A percentile compares a stretch with the other conserved stretches of the same genome.
phyloP scores from a whole-genome alignment of 1,140 invertebrate species.

The Drosophila nigrodunni region DNA sequence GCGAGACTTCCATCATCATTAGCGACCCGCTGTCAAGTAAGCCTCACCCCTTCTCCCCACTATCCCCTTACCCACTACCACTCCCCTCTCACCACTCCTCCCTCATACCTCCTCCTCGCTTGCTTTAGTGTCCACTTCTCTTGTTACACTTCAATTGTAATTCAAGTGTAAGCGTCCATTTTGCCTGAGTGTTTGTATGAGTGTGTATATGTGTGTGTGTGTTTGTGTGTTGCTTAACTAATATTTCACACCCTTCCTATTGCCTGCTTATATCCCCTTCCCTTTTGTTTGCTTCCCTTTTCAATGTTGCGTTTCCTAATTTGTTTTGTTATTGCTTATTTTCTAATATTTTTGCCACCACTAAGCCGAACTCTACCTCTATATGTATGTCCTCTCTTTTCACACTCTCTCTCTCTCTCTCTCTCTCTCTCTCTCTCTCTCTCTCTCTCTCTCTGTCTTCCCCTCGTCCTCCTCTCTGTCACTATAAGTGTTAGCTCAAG shows the following conservation, averaged over 20 bases:
- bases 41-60: too few relatives aligned
- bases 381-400: too few relatives aligned
- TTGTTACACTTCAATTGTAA: slow-evolving; percentile 74
- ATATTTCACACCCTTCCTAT: slow-evolving; percentile 47
- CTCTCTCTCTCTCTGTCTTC: not conserved
- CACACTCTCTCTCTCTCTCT: not conserved
- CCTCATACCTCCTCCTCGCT: not conserved
- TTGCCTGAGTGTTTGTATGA: slow-evolving; percentile 26
- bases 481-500: slow-evolving; percentile 13
- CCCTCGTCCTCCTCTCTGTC: not conserved
- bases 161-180: slow-evolving; percentile 70
- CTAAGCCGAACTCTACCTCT: slow-evolving; percentile 7
- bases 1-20: slow-evolving; percentile 76
- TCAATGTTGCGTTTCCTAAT: slow-evolving; percentile 22
- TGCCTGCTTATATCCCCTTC: not conserved
- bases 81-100: not conserved
- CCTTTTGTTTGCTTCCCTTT: slow-evolving; percentile 17
- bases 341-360: slow-evolving; percentile 60
- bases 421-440: too few relatives aligned
- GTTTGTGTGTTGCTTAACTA: slow-evolving; percentile 39
- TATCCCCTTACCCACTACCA: too few relatives aligned
- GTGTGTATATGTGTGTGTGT: not conserved
- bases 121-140: slow-evolving; percentile 48
- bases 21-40: slow-evolving; percentile 34
- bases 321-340: slow-evolving; percentile 62